Base-by-base conservation (phyloP, 2,113 vertebrate genomes). In the Marmota flaviventris region DNA sequence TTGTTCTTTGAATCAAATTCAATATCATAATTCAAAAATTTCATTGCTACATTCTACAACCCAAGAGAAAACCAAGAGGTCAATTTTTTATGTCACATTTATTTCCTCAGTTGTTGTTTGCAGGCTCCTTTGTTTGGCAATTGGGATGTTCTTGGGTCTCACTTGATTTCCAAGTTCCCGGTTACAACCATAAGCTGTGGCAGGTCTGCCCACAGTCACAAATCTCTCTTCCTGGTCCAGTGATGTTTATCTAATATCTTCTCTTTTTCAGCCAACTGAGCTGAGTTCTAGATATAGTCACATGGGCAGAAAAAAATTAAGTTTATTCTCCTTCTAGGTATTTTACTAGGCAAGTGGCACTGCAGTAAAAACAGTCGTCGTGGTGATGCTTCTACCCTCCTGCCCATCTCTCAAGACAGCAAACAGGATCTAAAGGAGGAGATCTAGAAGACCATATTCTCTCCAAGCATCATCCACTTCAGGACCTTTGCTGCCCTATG, bases 41-140 rank as follows among this genome's bases (percentile, higher is more conserved):
- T 51, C 27, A 32, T 86, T 51, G 25, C 48, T 81, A 53, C 18
- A 72, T 90, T 18, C 61, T n/a, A 65, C 45, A n/a, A 63, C 45
- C 25, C 67, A 86, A n/a, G 73, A 81, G 42, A 94, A n/a, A 93
- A 76, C 32, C n/a, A 85, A 88, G 17, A 76, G 14, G 29, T 34
- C 27, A 48, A 37, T 72, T 11, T 3, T 93, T 91, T 24, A 83
- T 9, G 76, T 61, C 53, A 70, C 82, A 82, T 96, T 97, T 95
- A 97, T 93, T 97, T 89, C 39, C 37, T 78, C 63, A 81, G 39
- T 45, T 97, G 82, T 75, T 91, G 39, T 63, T 79, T 73, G 67
- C 42, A 94, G 85, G 45, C 77, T 91, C 96, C 48, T 95, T 85
- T 45, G 17, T 56, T 93, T 93, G 89, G n/a, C 45, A 56, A 1